A percentile compares a stretch with the other conserved stretches of the same genome.
Evolutionary conservation across 2,888 invertebrate genomes (phyloP).

Genomic region (Cephus nigrinus): DNA sequence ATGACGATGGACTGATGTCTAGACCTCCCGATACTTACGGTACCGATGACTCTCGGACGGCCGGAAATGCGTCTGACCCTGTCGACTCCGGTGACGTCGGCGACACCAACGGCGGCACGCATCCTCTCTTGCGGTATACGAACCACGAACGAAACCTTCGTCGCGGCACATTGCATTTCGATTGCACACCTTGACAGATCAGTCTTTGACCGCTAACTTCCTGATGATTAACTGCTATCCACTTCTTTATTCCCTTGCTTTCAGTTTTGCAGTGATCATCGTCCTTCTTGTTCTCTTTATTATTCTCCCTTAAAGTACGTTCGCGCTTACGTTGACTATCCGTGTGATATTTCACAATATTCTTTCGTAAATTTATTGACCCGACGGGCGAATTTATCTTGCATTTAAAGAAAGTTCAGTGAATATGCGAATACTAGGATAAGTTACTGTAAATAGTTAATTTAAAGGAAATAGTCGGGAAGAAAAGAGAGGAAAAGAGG

Average conservation of each 20-base stretch:
- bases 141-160: conserved; percentile 59
- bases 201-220: neutral
- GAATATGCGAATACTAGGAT: neutral
- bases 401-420: neutral
- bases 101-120: conserved; percentile 43
- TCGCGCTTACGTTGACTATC: neutral
- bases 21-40: neutral
- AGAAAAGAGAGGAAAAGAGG: neutral
- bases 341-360: neutral
- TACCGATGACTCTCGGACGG: neutral
- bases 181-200: neutral
- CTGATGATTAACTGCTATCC: neutral
- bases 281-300: neutral
- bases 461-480: neutral
- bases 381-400: neutral
- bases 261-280: neutral
- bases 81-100: neutral
- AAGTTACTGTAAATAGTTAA: conserved; percentile 3
- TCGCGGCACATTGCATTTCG: neutral
- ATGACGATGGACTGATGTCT: neutral
- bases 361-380: neutral
- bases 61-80: neutral
- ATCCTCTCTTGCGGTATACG: conserved; percentile 59
- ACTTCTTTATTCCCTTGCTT: neutral
- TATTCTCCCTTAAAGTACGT: neutral